Evolutionary conservation across 1,140 invertebrate species (phyloP), one percentile per base, ranked within the genome.

Genomic region (Hydropsyche tenuis): DNA sequence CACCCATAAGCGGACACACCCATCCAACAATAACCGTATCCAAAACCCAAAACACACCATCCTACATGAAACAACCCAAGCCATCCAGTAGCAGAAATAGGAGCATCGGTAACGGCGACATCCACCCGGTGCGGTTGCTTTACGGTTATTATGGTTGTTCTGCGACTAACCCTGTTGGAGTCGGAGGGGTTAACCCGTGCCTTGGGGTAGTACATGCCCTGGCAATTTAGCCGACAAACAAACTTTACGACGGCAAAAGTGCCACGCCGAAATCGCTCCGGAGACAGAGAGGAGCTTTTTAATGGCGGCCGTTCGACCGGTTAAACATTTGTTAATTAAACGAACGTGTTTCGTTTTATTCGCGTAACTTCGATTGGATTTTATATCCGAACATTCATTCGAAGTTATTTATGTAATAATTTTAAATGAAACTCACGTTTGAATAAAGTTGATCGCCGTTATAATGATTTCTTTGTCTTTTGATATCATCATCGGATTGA

Each of bases 361-460:
- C 45, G 42, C 45, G 11, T 46, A 46, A n/a, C n/a, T n/a, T n/a
- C n/a, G n/a, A n/a, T n/a, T n/a, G n/a, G n/a, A n/a, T n/a, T n/a
- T n/a, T n/a, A n/a, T n/a, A n/a, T n/a, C n/a, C n/a, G n/a, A n/a
- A n/a, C n/a, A n/a, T n/a, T n/a, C n/a, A n/a, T n/a, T n/a, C n/a
- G n/a, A n/a, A n/a, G n/a, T n/a, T n/a, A n/a, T n/a, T n/a, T n/a
- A n/a, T n/a, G n/a, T n/a, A n/a, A n/a, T n/a, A n/a, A n/a, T n/a
- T n/a, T n/a, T n/a, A n/a, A n/a, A n/a, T n/a, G n/a, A n/a, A 48
- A 91, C 92, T 92, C 87, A 94, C 93, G 81, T 94, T 95, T 7
- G 92, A 90, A 81, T 94, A 95, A 69, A 95, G 87, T 80, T 94
- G 93, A 83, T 96, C 94, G n/a, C 93, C 92, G 79, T 93, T 94